A percentile compares a stretch with the other conserved stretches of the same genome.
Conservation (phyloP, 2,888 invertebrate genomes). For the Byasa hedistus region DNA sequence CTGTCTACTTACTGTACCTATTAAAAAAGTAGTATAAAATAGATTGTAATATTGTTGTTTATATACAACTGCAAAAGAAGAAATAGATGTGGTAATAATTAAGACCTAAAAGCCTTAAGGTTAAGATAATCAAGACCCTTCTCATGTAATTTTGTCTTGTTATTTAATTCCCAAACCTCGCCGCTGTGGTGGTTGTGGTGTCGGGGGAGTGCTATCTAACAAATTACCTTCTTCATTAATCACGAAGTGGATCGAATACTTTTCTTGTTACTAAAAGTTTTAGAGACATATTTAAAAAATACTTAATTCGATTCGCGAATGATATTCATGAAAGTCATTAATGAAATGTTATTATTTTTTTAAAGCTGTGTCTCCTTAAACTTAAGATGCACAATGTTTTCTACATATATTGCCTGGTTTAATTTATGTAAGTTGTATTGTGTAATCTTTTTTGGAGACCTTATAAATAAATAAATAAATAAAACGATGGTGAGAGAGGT, state of each 20-base stretch:
- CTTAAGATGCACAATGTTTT: no score
- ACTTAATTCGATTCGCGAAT: background rate
- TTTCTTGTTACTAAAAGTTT: constrained; percentile 9
- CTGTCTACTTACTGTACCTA: no score
- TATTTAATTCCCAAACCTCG: constrained; percentile 16
- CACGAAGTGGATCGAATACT: constrained; percentile 1
- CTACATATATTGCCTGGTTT: no score
- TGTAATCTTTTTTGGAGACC: no score
- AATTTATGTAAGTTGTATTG: no score
- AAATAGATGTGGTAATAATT: background rate
- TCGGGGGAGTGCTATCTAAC: constrained; percentile 12
- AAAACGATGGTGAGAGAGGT: no score
- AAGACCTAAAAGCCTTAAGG: background rate
- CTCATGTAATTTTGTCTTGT: constrained; percentile 1
- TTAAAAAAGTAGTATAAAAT: no score
- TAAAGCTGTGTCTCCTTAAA: no score
- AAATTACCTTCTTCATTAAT: constrained; percentile 25
- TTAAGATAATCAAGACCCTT: constrained; percentile 11
- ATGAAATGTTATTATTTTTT: background rate
- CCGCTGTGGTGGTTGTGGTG: constrained; percentile 1
- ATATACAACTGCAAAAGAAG: background rate
- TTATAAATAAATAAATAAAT: no score
- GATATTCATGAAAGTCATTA: background rate
- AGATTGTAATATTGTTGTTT: no score
- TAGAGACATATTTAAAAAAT: background rate